phyloP scores from a whole-genome alignment of 2,888 invertebrate genomes.

The Globia sparganii region DNA sequence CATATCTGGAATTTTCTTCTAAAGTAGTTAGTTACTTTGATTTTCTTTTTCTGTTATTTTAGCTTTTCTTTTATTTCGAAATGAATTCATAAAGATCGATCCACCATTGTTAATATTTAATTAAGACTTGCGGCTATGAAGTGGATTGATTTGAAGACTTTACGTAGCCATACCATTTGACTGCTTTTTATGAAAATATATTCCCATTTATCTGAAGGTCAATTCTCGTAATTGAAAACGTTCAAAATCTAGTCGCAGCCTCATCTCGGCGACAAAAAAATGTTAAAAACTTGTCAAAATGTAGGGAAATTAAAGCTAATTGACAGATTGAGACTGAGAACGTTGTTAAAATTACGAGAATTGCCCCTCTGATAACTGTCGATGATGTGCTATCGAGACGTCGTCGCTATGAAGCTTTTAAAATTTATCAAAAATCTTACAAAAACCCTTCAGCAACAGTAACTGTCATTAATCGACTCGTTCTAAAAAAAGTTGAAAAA shows the following conservation, averaged over 20 bases:
- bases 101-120: neutral
- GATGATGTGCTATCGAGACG: neutral
- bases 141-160: neutral
- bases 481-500: constrained; percentile 53
- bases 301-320: no score
- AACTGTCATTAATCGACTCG: constrained; percentile 55
- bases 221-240: no score
- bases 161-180: neutral
- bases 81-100: neutral
- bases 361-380: no score
- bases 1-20: neutral
- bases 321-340: no score
- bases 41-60: neutral
- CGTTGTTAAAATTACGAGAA: no score
- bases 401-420: neutral
- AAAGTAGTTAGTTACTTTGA: neutral
- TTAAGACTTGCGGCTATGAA: neutral
- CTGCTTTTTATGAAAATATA: neutral
- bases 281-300: no score
- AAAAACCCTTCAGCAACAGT: constrained; percentile 48
- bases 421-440: neutral
- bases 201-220: no score
- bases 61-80: neutral
- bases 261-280: no score
- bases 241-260: no score